Base-by-base conservation (phyloP, 35 echinoderm and acorn worm species). In the Amphiura filiformis region DNA sequence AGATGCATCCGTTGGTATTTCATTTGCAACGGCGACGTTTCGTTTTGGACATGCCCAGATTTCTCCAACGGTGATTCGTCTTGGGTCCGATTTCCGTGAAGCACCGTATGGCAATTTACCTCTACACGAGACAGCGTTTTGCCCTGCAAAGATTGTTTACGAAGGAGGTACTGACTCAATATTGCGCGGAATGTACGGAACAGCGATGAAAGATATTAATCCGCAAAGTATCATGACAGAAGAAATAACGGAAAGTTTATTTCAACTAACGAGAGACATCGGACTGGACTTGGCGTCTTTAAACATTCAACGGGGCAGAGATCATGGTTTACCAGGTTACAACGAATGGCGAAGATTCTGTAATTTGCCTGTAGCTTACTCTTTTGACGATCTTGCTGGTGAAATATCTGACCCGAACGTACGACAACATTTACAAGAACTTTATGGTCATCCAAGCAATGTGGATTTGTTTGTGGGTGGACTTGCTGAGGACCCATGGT, bases 221-320 rank as follows among this genome's bases (percentile, higher is more conserved):
- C 18, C 31, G 38, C 5, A 81, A 81, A 13, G 57, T 12, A 32
- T 32, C 1, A 26, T 15, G 28, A 70, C 15, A 70, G 61, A 70
- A 23, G 28, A 47, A 9, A 47, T 17, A 17, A 42, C 34, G 11
- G 12, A 33, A n/a, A 57, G 1, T 18, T n/a, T 34, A 33, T 84
- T 56, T 34, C 41, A 47, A 47, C 5, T 9, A 9, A 9, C 1
- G 4, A 33, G 39, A 31, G 7, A 30, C 1, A 44, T 86, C 23
- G 92, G 80, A n/a, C 39, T 98, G 41, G 92, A 94, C 65, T 77
- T 98, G 26, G 86, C 85, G 37, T 76, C 96, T 31, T 34, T 98
- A 18, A 94, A 98, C 75, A 91, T 94, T 31, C 96, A 94, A 41
- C 82, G 96, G 38, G 93, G 96, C 13, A 81, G 96, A 41, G 96